Evolutionary conservation across 2,888 invertebrate genomes (phyloP), one percentile per base, ranked within the genome.

Genomic region (Parthenolecanium corni): DNA sequence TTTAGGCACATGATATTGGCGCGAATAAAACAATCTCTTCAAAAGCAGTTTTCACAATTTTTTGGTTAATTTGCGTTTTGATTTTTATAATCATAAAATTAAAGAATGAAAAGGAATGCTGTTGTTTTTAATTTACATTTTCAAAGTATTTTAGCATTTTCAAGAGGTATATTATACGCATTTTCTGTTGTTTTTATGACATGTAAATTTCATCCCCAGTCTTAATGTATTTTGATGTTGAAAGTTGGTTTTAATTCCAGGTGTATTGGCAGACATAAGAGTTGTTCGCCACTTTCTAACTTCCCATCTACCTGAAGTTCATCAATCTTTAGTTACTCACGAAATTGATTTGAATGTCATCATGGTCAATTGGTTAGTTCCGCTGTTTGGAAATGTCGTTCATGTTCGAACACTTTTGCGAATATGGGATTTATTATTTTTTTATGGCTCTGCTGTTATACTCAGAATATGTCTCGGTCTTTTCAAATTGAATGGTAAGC

Each of bases 361-460:
- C 70, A 93, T 94, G 18, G 79, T 95, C 70, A 93, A 96, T 73
- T 98, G 98, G 98, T 96, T 97, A 52, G 78, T 98, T 56, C 96
- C 97, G 2, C 75, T 97, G 24, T 97, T 95, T 76, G 92, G 97
- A 1, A 93, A 92, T 73, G 94, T 96, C 54, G 90, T 97, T 2
- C 92, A 95, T 71, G 93, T 93, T 83, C 91, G 90, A 77, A 89
- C 95, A 68, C 79, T 98, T 65, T 77, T 88, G 46, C 80, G 96
- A 67, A 83, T 97, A 68, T 98, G 98, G 97, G 98, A 98, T 75
- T 79, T 95, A 68, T 91, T 98, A 74, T 94, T 96, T 75, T 86
- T 91, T 71, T 93, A 95, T 73, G 97, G 98, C 36, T 93, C 95
- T 31, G 83, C 92, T 66, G 86, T 94, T 24, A 78, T 98, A 46